Conservation (phyloP, 92 coral and sea anemone genomes). For the Palythoa grandiflora region DNA sequence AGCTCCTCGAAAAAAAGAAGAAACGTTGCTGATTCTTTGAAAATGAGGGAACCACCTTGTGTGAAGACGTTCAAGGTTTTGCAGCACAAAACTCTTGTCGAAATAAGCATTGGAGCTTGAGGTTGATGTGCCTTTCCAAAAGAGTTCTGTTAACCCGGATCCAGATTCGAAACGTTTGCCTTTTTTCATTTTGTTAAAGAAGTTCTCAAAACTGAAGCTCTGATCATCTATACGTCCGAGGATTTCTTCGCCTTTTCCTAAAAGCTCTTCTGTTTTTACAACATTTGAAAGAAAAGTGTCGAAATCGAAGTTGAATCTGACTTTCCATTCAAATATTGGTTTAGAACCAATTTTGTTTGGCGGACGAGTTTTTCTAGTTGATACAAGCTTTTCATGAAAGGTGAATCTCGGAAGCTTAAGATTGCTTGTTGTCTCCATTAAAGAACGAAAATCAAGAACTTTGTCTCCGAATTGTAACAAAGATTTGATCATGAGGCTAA, state of each 20-base stretch:
- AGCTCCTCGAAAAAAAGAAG: constrained; percentile 67
- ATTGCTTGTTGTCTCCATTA: constrained; percentile 66
- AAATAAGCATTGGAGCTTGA: not conserved
- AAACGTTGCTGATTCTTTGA: constrained; percentile 36
- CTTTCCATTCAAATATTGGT: constrained; percentile 57
- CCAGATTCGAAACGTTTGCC: not conserved
- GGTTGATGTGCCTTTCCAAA: not conserved
- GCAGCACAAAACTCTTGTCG: not conserved
- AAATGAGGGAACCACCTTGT: constrained; percentile 38
- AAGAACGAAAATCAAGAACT: constrained; percentile 71
- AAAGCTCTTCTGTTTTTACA: not conserved
- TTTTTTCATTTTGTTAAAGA: constrained; percentile 44
- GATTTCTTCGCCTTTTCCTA: constrained; percentile 24
- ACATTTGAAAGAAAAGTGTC: constrained; percentile 39
- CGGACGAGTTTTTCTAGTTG: not conserved
- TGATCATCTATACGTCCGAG: constrained; percentile 33
- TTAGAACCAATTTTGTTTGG: constrained; percentile 30
- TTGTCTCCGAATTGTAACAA: constrained; percentile 72
- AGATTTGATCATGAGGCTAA: constrained; percentile 56
- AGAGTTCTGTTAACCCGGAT: not conserved
- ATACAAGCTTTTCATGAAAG: not conserved
- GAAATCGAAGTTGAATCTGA: constrained; percentile 46
- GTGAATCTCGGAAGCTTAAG: constrained; percentile 65
- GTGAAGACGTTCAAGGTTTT: constrained; percentile 24
- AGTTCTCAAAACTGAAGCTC: constrained; percentile 15